Evolutionary conservation across 2,797 vertebrate species (phyloP).

Genomic region (Falco cherrug): DNA sequence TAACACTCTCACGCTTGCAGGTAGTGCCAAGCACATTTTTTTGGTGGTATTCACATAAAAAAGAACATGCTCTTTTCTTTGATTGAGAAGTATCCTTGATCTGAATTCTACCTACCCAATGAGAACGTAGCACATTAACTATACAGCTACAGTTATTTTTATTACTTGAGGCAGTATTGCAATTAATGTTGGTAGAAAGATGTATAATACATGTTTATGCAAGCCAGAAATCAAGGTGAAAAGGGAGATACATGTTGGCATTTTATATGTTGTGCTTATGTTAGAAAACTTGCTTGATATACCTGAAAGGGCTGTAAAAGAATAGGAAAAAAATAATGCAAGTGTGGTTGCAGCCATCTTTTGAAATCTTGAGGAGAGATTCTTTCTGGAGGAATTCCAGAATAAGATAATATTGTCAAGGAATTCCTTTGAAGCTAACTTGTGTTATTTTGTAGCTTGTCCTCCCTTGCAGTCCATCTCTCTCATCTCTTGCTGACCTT

Average conservation of each 20-base stretch:
- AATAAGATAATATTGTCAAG: not conserved
- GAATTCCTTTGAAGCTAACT: slow-evolving; percentile 36
- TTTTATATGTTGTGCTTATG: not conserved
- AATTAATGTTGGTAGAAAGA: not conserved
- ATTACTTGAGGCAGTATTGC: not conserved
- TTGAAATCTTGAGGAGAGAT: not conserved
- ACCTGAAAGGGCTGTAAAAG: not conserved
- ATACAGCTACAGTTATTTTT: not conserved
- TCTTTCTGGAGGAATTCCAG: slow-evolving; percentile 18
- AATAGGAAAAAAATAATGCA: not conserved
- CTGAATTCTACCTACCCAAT: not conserved
- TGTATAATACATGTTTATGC: not conserved
- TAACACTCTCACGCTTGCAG: not conserved
- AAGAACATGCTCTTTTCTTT: not conserved
- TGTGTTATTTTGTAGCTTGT: not conserved
- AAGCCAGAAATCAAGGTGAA: not conserved
- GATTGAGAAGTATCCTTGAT: not conserved
- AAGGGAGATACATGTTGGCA: not conserved
- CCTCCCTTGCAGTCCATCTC: not conserved
- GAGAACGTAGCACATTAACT: not conserved
- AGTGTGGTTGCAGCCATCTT: not conserved
- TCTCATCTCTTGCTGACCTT: not conserved
- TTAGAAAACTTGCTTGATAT: not conserved
- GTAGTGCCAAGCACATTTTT: not conserved
- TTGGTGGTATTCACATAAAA: not conserved